phyloP scores from a whole-genome alignment of 53 echinoderm and acorn worm genomes.

The Patiria pectinifera region DNA sequence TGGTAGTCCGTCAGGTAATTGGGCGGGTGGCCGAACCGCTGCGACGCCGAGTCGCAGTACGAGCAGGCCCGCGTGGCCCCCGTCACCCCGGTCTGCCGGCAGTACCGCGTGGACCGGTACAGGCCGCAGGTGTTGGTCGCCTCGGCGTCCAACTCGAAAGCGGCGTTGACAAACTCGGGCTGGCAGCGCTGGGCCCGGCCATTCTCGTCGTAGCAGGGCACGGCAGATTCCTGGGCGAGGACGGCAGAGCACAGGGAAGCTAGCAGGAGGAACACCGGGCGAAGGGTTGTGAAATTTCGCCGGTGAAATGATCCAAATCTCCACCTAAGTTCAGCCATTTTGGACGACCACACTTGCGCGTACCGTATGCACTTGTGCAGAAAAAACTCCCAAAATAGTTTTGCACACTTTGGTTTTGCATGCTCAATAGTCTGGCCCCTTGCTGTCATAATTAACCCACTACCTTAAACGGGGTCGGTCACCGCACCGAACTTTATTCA shows the following conservation, averaged over 20 bases:
- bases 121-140: conserved; percentile 94
- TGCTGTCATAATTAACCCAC: not conserved
- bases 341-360: not conserved
- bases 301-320: conserved; percentile 24
- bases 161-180: conserved; percentile 96
- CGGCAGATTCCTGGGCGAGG: conserved; percentile 67
- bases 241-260: conserved; percentile 22
- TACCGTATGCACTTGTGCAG: too few relatives aligned
- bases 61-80: conserved; percentile 77
- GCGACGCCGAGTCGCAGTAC: conserved; percentile 53
- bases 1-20: conserved; percentile 93
- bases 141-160: conserved; percentile 87
- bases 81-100: conserved; percentile 91
- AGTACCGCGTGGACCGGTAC: conserved; percentile 71
- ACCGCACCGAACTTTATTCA: not conserved
- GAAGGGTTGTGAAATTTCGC: conserved; percentile 36
- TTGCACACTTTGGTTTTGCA: not conserved
- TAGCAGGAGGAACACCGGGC: conserved; percentile 48
- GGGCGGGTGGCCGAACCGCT: conserved; percentile 69
- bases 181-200: conserved; percentile 86
- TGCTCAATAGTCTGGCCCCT: not conserved
- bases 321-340: conserved; percentile 51
- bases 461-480: not conserved
- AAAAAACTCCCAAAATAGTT: too few relatives aligned
- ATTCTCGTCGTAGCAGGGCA: conserved; percentile 84